Conservation (phyloP, 2,888 invertebrate genomes). For the Acrobeloides nanus region DNA sequence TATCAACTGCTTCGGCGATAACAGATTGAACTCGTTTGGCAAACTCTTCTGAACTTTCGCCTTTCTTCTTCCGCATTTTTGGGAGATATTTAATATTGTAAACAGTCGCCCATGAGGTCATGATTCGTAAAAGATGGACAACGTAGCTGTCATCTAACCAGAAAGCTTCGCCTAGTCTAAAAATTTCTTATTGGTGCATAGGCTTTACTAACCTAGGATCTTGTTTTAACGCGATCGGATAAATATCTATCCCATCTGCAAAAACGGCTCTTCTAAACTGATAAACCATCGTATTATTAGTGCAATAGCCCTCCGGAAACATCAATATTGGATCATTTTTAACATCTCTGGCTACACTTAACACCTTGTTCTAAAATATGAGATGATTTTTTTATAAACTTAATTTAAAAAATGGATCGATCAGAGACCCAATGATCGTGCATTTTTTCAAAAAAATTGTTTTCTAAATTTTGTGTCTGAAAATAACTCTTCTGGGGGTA, state of each 20-base stretch:
- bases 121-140: constrained; percentile 19
- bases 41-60: constrained; percentile 24
- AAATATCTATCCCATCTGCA: constrained; percentile 13
- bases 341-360: too few species aligned
- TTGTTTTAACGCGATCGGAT: constrained; percentile 17
- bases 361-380: too few species aligned
- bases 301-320: constrained; percentile 45
- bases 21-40: constrained; percentile 31
- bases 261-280: constrained; percentile 19
- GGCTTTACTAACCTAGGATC: neutral
- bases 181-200: neutral
- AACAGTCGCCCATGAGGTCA: constrained; percentile 31
- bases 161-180: constrained; percentile 12
- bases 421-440: too few species aligned
- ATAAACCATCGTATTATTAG: constrained; percentile 29
- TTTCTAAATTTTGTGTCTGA: too few species aligned
- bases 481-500: too few species aligned
- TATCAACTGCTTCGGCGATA: too few species aligned
- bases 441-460: too few species aligned
- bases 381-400: too few species aligned
- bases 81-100: constrained; percentile 37
- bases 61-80: neutral
- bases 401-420: too few species aligned
- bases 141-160: constrained; percentile 20
- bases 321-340: constrained; percentile 43